These are phyloP conservation scores for Taurulus bubalis DNA, from an alignment of 2,113 vertebrate genomes.

Conservation along the genomic window DNA sequence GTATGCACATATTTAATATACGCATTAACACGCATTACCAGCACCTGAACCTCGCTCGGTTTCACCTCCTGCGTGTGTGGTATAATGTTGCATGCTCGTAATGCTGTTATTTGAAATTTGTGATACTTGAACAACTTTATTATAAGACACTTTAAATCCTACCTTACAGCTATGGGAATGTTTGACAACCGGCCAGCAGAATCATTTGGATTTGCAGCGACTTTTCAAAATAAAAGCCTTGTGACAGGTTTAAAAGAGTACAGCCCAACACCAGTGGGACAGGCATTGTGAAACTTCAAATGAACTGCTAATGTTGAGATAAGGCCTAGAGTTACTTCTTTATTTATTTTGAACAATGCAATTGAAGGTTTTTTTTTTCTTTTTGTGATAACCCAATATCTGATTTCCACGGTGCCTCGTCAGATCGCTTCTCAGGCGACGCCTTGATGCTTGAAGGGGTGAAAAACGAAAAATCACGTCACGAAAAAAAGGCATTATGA, in stretches of 20 bases:
- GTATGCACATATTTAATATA: constrained; percentile 35
- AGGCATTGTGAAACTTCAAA: not conserved
- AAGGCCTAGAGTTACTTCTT: not conserved
- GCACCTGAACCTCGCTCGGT: constrained; percentile 16
- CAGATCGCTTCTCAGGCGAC: not conserved
- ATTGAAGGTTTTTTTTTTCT: too few relatives aligned
- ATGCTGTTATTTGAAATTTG: not conserved
- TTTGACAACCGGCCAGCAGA: not conserved
- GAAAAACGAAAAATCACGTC: not conserved
- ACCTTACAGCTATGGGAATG: not conserved
- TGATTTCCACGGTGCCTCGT: not conserved
- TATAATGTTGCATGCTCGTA: not conserved
- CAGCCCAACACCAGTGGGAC: not conserved
- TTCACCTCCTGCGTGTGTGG: constrained; percentile 11
- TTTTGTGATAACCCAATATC: too few relatives aligned
- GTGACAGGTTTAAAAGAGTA: not conserved
- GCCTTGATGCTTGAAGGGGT: not conserved
- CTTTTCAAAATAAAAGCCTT: not conserved
- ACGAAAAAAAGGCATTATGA: not conserved
- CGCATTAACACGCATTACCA: constrained; percentile 14
- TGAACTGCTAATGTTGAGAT: not conserved
- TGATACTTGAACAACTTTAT: not conserved
- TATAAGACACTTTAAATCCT: not conserved
- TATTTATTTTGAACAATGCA: not conserved
- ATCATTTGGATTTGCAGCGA: not conserved